Conservation (phyloP, 1,140 invertebrate genomes). For the Brachionus rubens region DNA sequence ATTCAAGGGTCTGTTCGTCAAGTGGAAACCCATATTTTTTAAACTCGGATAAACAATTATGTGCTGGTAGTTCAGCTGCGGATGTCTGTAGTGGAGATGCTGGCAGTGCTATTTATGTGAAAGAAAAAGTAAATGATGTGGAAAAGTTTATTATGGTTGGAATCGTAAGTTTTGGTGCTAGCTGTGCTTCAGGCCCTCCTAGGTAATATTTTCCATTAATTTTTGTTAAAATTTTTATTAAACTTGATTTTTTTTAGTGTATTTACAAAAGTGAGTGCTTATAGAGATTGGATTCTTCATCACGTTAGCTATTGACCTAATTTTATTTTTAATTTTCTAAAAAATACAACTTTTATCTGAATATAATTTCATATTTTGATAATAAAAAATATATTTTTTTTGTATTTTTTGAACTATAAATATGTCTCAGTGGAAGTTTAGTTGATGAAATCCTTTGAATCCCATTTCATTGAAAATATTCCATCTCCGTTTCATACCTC, state of each 20-base stretch:
- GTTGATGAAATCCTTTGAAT: too few species aligned
- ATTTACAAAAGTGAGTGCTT: background rate
- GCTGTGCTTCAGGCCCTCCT: background rate
- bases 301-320: slow-evolving; percentile 13
- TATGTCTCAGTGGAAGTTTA: too few species aligned
- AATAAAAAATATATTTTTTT: too few species aligned
- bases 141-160: slow-evolving; percentile 16
- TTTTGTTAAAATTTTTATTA: background rate
- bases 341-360: background rate
- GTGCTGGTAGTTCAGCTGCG: background rate
- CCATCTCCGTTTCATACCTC: too few species aligned
- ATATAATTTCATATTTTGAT: too few species aligned
- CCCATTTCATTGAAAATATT: too few species aligned
- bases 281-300: slow-evolving; percentile 15
- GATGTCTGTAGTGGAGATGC: background rate
- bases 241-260: background rate
- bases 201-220: background rate
- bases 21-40: background rate
- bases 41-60: background rate
- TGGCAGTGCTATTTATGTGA: background rate
- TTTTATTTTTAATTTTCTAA: background rate
- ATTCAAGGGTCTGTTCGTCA: background rate
- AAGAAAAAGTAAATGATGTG: background rate
- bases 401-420: too few species aligned
- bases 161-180: background rate